A percentile compares a stretch with the other conserved stretches of the same genome.
phyloP scores from a whole-genome alignment of 2,797 vertebrate species.

The Rhinatrema bivittatum region DNA sequence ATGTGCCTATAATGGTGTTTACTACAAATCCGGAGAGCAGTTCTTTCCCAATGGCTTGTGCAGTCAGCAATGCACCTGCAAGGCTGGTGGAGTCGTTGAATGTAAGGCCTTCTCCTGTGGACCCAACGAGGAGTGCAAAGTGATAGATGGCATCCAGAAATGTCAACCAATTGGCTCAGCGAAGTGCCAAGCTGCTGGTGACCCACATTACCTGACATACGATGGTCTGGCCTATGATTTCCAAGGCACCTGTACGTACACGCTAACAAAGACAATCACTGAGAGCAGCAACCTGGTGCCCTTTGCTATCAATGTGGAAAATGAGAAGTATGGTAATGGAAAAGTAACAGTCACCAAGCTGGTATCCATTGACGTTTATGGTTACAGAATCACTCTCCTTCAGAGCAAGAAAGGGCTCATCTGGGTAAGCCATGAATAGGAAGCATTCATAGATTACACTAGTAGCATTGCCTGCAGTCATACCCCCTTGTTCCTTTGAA shows the following conservation, averaged over 20 bases:
- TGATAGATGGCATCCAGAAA: slow-evolving; percentile 45
- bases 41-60: slow-evolving; percentile 17
- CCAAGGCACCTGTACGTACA: slow-evolving; percentile 67
- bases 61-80: slow-evolving; percentile 49
- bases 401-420: slow-evolving; percentile 26
- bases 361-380: slow-evolving; percentile 17
- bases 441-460: no score
- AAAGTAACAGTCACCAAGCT: no score
- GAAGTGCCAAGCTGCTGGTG: slow-evolving; percentile 66
- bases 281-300: slow-evolving; percentile 24
- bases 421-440: slow-evolving; percentile 19
- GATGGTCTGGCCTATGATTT: slow-evolving; percentile 59
- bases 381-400: slow-evolving; percentile 24
- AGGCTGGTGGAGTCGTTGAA: background rate
- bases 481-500: no score
- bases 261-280: slow-evolving; percentile 26
- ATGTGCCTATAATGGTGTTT: slow-evolving; percentile 50
- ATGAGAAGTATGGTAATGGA: no score
- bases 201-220: slow-evolving; percentile 71
- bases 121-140: slow-evolving; percentile 48
- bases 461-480: no score
- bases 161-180: slow-evolving; percentile 52
- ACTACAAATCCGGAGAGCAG: slow-evolving; percentile 23
- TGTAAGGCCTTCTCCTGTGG: slow-evolving; percentile 54
- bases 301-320: slow-evolving; percentile 37